These are phyloP conservation scores for Aphidoletes aphidimyza DNA, from an alignment of 2,888 invertebrate genomes.

Conservation along the genomic window DNA sequence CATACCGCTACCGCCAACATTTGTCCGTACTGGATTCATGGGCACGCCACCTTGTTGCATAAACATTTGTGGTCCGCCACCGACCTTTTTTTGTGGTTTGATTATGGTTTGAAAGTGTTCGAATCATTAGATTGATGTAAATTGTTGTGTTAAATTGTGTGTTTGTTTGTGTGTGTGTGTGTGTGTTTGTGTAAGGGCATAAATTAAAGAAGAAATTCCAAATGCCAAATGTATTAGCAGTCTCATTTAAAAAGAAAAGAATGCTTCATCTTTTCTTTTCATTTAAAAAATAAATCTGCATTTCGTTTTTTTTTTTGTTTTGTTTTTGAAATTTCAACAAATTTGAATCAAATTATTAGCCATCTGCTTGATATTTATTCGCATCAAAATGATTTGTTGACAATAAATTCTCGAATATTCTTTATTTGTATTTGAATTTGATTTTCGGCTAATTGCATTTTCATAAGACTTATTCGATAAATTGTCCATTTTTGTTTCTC, in stretches of 20 bases:
- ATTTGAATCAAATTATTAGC: too few species aligned
- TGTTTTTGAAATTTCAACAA: too few species aligned
- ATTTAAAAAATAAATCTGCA: background rate
- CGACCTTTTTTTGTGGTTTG: slow-evolving; percentile 6
- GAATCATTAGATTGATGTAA: background rate
- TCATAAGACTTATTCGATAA: too few species aligned
- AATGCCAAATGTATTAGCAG: background rate
- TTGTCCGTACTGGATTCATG: background rate
- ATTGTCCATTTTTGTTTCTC: too few species aligned
- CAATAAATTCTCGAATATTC: too few species aligned
- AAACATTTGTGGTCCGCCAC: slow-evolving; percentile 55
- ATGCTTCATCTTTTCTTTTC: background rate
- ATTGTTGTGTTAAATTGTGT: background rate
- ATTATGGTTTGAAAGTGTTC: background rate
- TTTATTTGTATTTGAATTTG: too few species aligned
- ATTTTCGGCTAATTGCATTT: too few species aligned
- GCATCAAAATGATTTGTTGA: too few species aligned
- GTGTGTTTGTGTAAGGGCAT: too few species aligned
- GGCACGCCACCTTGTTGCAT: slow-evolving; percentile 62
- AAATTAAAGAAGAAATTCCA: too few species aligned
- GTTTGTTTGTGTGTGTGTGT: slow-evolving; percentile 6
- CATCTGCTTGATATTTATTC: too few species aligned
- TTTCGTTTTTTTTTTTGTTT: background rate
- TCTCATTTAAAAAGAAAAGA: background rate
- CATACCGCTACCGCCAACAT: slow-evolving; percentile 55